A percentile compares a stretch with the other conserved stretches of the same genome.
Conservation (phyloP, 2,797 vertebrate species). For the Serranus cabrilla region DNA sequence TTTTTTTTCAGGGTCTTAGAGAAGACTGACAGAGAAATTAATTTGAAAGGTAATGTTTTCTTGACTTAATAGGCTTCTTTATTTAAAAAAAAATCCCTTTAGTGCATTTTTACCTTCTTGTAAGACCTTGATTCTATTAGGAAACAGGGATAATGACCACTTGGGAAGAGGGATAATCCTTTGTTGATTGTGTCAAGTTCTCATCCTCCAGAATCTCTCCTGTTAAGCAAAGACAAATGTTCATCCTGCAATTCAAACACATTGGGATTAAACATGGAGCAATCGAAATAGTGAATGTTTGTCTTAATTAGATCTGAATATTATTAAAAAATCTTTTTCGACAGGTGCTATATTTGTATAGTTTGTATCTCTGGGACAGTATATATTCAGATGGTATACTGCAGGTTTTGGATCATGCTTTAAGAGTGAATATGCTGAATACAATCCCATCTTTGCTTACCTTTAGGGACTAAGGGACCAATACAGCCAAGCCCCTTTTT, state of each 20-base stretch:
- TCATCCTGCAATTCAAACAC: constrained; percentile 9
- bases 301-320: background rate
- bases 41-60: background rate
- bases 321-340: background rate
- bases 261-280: background rate
- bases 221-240: background rate
- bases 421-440: constrained; percentile 11
- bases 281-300: background rate
- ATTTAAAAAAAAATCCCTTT: background rate
- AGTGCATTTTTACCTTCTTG: constrained; percentile 3
- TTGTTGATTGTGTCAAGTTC: constrained; percentile 15
- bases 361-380: background rate
- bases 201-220: background rate
- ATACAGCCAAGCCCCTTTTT: constrained; percentile 27
- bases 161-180: constrained; percentile 27
- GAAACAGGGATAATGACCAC: constrained; percentile 7
- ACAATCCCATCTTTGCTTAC: constrained; percentile 22
- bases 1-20: constrained; percentile 25
- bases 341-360: background rate
- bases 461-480: constrained; percentile 32
- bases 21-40: constrained; percentile 4
- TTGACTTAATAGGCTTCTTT: background rate
- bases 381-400: background rate
- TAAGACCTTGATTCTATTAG: constrained; percentile 20
- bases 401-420: background rate